Evolutionary conservation across 2,113 vertebrate species (phyloP), one percentile per base, ranked within the genome.

Genomic region (Myiozetetes cayanensis): DNA sequence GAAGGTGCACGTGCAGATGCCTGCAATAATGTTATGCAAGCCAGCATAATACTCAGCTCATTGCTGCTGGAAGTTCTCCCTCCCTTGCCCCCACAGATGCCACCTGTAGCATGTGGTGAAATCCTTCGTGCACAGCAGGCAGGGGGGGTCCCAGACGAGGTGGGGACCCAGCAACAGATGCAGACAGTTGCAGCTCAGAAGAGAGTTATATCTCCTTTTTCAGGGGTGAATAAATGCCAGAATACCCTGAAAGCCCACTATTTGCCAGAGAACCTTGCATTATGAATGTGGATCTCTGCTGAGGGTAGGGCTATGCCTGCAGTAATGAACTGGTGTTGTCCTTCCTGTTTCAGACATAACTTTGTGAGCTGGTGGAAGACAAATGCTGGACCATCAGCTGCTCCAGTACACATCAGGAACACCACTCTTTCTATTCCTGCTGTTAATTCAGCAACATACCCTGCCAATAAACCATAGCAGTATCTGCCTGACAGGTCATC

Each of bases 371-470:
- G 71, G 35, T 93, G 72, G 83, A 66, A 83, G 79, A 76, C 83
- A 94, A 95, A 81, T 87, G 73, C 61, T 93, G 73, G 47, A 67
- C 85, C 5, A 11, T 53, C 78, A 93, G 75, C 87, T 93, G 85
- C 71, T 70, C 39, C 76, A 50, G 53, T 18, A n/a, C 62, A 82
- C 39, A 58, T 76, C 53, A 90, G 55, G 50, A 96, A 73, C 2
- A 0, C 74, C 33, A 76, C 85, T 87, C 70, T 81, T 91, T 70
- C 75, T 88, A 27, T 58, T 56, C 25, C 85, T 73, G 50, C 85
- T 88, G 55, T 92, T 86, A 75, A 77, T 65, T 86, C 53, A 86
- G 78, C 53, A 66, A 44, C 62, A 56, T 4, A 8, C 12, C 28
- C 75, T 93, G 75, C 49, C 90, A 92, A 47, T 27, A 85, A 93